Conservation (phyloP, 2,797 vertebrate species). For the Catostomus latipinnis region DNA sequence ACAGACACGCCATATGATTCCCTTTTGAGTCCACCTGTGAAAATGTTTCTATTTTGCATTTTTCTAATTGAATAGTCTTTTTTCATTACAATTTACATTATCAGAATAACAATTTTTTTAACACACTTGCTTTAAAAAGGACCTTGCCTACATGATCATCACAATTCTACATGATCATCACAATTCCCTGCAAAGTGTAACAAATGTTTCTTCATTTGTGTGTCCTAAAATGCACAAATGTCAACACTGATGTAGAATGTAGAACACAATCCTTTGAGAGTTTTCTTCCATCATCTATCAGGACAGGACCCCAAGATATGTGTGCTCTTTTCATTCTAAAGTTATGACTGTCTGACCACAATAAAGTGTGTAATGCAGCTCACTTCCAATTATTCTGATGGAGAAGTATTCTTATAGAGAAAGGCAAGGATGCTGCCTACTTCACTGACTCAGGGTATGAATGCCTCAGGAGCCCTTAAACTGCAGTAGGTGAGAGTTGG, state of each 20-base stretch:
- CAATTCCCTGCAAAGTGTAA: neutral
- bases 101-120: neutral
- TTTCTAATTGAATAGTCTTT: no score
- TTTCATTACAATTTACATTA: no score
- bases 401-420: neutral
- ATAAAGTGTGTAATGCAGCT: neutral
- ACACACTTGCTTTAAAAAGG: neutral
- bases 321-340: slow-evolving; percentile 10
- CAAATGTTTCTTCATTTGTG: neutral
- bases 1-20: neutral
- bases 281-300: neutral
- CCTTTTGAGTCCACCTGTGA: neutral
- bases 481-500: neutral
- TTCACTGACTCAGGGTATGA: neutral
- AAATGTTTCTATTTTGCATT: no score
- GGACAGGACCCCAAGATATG: neutral
- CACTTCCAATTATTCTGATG: neutral
- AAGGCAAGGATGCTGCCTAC: neutral
- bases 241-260: neutral
- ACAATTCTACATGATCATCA: no score
- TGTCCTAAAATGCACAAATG: neutral
- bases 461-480: neutral
- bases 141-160: neutral
- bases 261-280: neutral
- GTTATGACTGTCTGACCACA: slow-evolving; percentile 55